Conservation (phyloP, 2,113 vertebrate genomes). For the Xenus cinereus region DNA sequence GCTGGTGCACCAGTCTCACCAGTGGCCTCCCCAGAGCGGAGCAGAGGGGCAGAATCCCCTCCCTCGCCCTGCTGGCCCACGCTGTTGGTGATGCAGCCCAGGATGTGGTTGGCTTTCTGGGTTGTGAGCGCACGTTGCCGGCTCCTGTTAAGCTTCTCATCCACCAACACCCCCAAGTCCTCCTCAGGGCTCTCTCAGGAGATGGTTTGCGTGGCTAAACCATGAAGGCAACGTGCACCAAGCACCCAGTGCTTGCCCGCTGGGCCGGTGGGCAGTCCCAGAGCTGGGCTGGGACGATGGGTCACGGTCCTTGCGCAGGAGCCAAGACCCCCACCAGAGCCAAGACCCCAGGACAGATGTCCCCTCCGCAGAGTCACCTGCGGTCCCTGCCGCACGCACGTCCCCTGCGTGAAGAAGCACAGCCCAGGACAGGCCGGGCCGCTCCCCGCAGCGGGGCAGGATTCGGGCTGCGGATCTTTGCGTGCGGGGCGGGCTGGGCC, state of each 20-base stretch:
- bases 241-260: background rate
- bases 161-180: background rate
- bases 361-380: background rate
- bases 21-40: background rate
- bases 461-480: background rate
- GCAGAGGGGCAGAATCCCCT: background rate
- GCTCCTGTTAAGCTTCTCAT: background rate
- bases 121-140: background rate
- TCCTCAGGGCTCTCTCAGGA: background rate
- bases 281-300: background rate
- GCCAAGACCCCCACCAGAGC: background rate
- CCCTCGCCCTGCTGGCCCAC: background rate
- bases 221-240: background rate
- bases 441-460: background rate
- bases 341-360: background rate
- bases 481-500: background rate
- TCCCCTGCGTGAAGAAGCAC: background rate
- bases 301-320: background rate
- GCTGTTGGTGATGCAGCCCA: background rate
- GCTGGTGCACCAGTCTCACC: background rate
- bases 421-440: background rate
- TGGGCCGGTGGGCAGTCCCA: background rate
- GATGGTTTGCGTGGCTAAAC: background rate
- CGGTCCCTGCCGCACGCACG: background rate
- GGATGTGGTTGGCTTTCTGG: background rate